Evolutionary conservation across 2,113 vertebrate species (phyloP), one percentile per base, ranked within the genome.

Genomic region (Vidua macroura): DNA sequence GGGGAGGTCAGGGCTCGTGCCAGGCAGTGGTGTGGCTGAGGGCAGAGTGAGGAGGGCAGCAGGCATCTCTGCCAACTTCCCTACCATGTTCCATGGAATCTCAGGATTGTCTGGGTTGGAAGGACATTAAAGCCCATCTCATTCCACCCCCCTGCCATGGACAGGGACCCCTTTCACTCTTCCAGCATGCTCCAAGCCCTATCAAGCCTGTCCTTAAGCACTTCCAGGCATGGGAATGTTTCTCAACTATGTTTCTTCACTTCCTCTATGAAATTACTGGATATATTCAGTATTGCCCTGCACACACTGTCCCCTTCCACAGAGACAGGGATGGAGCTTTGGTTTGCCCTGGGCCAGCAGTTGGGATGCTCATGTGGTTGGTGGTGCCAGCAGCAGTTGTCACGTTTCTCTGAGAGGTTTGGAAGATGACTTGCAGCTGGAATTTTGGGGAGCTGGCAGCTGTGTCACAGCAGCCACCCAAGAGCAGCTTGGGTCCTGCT

Each of bases 241-340:
- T 64, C 51, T 72, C 30, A 43, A 1, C 30, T 35, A 0, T 5
- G 7, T 62, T 67, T 44, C 43, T 81, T n/a, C 56, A 31, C 51
- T 56, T 63, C 3, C 9, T 49, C 18, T 27, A 0, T 59, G 49
- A n/a, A 73, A 59, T 55, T 9, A 14, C 4, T 39, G n/a, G 28
- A 3, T 49, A 2, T 43, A 11, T 9, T 10, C 1, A 1, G 13
- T 63, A 8, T 60, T 33, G 24, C 66, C 16, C 37, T 48, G 46
- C 35, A 28, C 68, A 12, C 1, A 0, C 16, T n/a, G 27, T 27
- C 37, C 48, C 8, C 0, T 13, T 11, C 22, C 6, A 0, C 8
- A 19, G n/a, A 69, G 49, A n/a, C 21, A 17, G 31, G 46, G 49
- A 6, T 22, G 44, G 52, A 15, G 10, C 75, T 60, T 41, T n/a